phyloP scores from a whole-genome alignment of 2,888 invertebrate species.

The Cephus sareptanus region DNA sequence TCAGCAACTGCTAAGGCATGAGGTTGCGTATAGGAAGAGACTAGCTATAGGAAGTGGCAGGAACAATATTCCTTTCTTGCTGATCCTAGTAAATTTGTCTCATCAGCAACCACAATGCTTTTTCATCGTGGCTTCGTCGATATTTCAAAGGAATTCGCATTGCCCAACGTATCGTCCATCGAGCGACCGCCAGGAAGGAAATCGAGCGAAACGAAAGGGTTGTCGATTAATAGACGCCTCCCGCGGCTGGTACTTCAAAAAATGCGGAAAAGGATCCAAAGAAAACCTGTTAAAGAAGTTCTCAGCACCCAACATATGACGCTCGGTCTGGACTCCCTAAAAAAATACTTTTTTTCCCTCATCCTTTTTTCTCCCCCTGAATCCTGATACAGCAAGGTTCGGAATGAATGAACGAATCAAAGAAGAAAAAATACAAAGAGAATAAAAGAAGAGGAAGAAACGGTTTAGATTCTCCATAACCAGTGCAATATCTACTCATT shows the following conservation, averaged over 20 bases:
- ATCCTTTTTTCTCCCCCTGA: constrained; percentile 1
- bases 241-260: neutral
- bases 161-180: neutral
- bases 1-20: too few species aligned
- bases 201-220: neutral
- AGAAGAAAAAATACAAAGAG: constrained; percentile 3
- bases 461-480: too few species aligned
- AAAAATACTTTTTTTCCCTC: too few species aligned
- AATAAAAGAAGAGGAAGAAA: neutral
- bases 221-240: neutral
- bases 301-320: constrained; percentile 2
- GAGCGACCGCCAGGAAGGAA: neutral
- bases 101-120: neutral
- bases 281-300: neutral
- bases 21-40: too few species aligned
- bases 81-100: too few species aligned
- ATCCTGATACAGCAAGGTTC: neutral
- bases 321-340: constrained; percentile 5
- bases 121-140: neutral
- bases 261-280: constrained; percentile 2
- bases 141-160: too few species aligned
- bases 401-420: neutral
- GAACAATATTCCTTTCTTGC: too few species aligned
- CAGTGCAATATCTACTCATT: constrained; percentile 13
- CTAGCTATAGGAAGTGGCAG: too few species aligned